phyloP scores from a whole-genome alignment of 2,113 vertebrate genomes.

The Manacus vitellinus region DNA sequence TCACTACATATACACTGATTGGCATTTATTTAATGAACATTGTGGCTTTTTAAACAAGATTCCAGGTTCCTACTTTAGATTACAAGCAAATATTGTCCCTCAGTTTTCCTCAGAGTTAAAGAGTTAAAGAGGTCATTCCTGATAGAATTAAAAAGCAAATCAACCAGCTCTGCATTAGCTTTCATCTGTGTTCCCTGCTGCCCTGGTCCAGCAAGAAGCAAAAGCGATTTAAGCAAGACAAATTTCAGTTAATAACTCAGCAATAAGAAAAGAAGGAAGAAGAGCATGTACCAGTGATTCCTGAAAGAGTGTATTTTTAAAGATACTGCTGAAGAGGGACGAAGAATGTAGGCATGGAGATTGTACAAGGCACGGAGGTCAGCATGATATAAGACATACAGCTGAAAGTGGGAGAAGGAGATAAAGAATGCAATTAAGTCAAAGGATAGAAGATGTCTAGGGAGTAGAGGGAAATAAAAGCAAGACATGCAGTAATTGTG shows the following conservation, averaged over 20 bases:
- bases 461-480: conserved; percentile 61
- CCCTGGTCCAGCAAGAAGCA: neutral
- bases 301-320: conserved; percentile 23
- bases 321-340: neutral
- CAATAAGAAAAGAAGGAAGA: neutral
- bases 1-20: neutral
- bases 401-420: conserved; percentile 43
- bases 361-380: conserved; percentile 24
- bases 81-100: neutral
- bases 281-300: neutral
- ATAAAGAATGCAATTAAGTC: conserved; percentile 59
- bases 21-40: neutral
- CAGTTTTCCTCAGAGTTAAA: neutral
- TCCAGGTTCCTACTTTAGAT: neutral
- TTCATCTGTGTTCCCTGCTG: neutral
- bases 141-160: neutral
- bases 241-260: conserved; percentile 33
- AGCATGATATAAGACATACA: neutral
- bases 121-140: neutral
- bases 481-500: conserved; percentile 34
- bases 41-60: neutral
- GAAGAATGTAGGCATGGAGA: neutral
- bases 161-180: neutral
- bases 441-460: conserved; percentile 28
- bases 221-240: neutral